phyloP scores from a whole-genome alignment of 30 jellyfish, hydroid and myxozoan species.

The Cassiopea andromeda region DNA sequence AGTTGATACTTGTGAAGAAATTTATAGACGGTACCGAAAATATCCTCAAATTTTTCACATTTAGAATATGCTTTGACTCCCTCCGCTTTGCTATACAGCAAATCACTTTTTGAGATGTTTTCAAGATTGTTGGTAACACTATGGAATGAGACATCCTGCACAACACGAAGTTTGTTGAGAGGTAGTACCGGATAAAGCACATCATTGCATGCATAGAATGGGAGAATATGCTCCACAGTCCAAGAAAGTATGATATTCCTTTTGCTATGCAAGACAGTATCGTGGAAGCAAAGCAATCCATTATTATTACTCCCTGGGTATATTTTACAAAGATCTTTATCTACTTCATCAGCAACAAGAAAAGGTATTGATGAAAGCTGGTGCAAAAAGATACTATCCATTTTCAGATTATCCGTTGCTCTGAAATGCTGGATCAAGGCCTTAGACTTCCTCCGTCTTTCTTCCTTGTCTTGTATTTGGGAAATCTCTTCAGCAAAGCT shows the following conservation, averaged over 20 bases:
- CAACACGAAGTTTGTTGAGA: neutral
- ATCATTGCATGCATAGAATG: neutral
- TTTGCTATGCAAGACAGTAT: neutral
- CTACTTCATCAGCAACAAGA: constrained; percentile 23
- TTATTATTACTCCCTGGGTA: neutral
- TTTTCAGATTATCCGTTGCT: neutral
- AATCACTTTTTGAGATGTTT: constrained; percentile 11
- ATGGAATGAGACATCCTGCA: neutral
- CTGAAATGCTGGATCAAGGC: constrained; percentile 17
- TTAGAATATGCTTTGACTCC: constrained; percentile 39
- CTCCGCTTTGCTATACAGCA: neutral
- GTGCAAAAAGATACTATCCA: neutral
- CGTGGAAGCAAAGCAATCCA: constrained; percentile 11
- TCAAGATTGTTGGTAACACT: constrained; percentile 37
- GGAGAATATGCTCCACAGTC: constrained; percentile 46
- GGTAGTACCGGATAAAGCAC: neutral
- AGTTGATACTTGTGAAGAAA: neutral
- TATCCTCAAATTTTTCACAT: neutral
- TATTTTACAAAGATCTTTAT: neutral
- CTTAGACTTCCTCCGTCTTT: constrained; percentile 14
- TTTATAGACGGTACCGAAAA: constrained; percentile 28
- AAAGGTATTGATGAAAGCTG: constrained; percentile 21
- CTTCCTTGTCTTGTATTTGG: neutral
- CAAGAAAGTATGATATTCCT: constrained; percentile 12
- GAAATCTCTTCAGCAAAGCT: constrained; percentile 54